Percentiles rank a stretch among this genome's conserved stretches.
phyloP scores from a whole-genome alignment of 2,797 vertebrate species.

The Sarcoramphus papa region DNA sequence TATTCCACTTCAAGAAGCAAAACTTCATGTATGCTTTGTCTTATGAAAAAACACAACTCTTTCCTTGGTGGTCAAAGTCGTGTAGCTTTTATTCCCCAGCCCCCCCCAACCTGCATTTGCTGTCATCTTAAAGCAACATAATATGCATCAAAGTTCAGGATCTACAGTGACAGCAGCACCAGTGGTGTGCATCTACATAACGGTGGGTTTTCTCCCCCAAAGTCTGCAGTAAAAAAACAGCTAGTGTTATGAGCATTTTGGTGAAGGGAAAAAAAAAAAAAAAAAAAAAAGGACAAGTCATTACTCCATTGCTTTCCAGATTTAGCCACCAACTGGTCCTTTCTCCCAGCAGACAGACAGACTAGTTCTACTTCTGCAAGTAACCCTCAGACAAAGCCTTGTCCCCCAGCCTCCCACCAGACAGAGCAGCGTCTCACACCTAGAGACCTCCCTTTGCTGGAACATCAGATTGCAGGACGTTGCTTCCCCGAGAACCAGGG shows the following conservation, averaged over 20 bases:
- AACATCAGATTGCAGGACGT: accelerated
- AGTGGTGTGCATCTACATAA: background rate
- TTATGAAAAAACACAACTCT: background rate
- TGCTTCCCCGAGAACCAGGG: background rate
- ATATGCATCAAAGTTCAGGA: background rate
- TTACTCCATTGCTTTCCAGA: background rate
- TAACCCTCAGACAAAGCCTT: background rate
- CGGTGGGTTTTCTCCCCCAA: background rate
- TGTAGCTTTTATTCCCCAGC: background rate
- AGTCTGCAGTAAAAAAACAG: background rate
- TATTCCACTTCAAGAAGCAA: background rate
- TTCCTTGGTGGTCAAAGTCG: background rate
- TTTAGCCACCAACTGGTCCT: background rate
- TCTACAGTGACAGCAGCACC: background rate
- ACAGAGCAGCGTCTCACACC: background rate
- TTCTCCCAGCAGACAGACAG: background rate
- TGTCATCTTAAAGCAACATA: background rate
- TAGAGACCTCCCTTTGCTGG: background rate
- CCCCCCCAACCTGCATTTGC: background rate
- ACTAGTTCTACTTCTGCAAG: background rate
- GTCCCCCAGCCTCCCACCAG: background rate
- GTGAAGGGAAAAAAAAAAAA: background rate
- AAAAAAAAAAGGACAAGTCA: background rate
- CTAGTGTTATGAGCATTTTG: background rate
- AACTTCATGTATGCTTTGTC: background rate